Conservation (phyloP, 2,113 vertebrate species). For the Heptranchias perlo region DNA sequence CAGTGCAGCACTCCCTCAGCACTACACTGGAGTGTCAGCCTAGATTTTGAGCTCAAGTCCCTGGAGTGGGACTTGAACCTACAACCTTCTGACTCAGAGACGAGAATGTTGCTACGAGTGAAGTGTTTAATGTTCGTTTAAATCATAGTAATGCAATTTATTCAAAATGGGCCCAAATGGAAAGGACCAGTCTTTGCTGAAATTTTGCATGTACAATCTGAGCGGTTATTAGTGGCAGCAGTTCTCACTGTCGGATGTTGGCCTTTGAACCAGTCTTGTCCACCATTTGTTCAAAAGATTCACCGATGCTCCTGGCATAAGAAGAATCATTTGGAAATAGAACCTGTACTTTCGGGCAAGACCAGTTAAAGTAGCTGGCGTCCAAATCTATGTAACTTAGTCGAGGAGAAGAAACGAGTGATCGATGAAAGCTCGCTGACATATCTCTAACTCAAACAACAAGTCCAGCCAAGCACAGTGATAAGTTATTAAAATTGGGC, state of each 20-base stretch:
- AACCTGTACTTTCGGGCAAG: conserved; percentile 90
- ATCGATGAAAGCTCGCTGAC: neutral
- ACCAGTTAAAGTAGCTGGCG: conserved; percentile 94
- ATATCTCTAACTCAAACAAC: too few species aligned
- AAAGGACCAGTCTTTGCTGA: neutral
- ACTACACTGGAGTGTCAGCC: too few species aligned
- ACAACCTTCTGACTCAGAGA: too few species aligned
- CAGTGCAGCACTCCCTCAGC: too few species aligned
- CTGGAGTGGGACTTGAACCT: too few species aligned
- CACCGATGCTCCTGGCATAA: conserved; percentile 82
- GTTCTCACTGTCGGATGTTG: conserved; percentile 39
- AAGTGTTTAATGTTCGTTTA: neutral
- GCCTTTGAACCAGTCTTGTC: conserved; percentile 89
- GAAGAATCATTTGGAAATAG: conserved; percentile 87
- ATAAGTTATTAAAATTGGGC: neutral
- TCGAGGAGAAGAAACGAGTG: conserved; percentile 49
- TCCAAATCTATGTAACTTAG: conserved; percentile 73
- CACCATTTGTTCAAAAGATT: conserved; percentile 86
- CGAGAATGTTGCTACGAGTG: too few species aligned
- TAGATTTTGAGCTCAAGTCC: too few species aligned
- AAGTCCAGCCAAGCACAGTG: too few species aligned
- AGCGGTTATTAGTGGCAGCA: neutral
- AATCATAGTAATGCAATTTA: neutral
- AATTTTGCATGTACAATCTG: too few species aligned
- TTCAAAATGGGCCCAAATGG: neutral